Evolutionary conservation across 2,797 vertebrate genomes (phyloP), one percentile per base, ranked within the genome.

Genomic region (Petrocephalus schoutedeni): DNA sequence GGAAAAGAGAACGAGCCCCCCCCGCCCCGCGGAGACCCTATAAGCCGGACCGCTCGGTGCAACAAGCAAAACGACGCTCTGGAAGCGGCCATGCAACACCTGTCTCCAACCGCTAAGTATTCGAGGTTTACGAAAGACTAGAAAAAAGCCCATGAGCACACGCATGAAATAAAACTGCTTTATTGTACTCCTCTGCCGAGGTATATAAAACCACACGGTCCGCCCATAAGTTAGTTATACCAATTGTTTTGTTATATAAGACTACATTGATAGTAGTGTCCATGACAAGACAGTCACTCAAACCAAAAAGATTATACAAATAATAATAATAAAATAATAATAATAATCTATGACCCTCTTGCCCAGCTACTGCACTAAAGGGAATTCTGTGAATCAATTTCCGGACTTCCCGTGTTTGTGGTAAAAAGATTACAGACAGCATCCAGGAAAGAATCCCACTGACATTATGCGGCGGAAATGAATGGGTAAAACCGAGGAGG

Each of bases 181-280:
- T 89, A 89, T 89, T 89, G 59, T 58, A 85, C 23, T 80, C 53
- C 86, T 89, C 86, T 41, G 32, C 36, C 51, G 86, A 87, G 86
- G 77, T 74, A 85, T 85, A 87, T 85, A 85, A 87, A 89, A 45
- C 56, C 80, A 84, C 41, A 45, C 49, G 59, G 86, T 86, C 80
- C 51, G 16, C 41, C 57, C 71, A 54, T 54, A 86, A 61, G 10
- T 83, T 54, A 83, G 21, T 80, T 49, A 61, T 67, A 87, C 59
- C 59, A 56, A 36, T 85, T 59, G 49, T 83, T 32, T 85, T 61
- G 32, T 45, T 64, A 86, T 32, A 64, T 2, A 86, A 51, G 49
- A 64, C 80, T 85, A 51, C 19, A 51, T 19, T 56, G 19, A 67
- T 86, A 14, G 21, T 10, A 56, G 64, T 56, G 53, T 16, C 21